A percentile compares a stretch with the other conserved stretches of the same genome.
Evolutionary conservation across 2,797 vertebrate species (phyloP).

Genomic region (Girardinus metallicus): DNA sequence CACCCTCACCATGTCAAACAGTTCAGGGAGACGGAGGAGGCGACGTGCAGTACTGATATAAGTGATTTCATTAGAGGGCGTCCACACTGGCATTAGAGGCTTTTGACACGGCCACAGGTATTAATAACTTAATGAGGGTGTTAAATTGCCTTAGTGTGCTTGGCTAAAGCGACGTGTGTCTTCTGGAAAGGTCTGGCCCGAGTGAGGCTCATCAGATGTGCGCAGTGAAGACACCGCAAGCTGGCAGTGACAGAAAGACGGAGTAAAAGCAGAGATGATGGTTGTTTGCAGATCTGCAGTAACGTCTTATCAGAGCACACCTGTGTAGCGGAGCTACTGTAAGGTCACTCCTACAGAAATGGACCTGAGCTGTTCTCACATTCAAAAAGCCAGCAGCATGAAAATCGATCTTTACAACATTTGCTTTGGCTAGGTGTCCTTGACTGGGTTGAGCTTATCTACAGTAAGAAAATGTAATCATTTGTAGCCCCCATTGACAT

Average conservation of each 20-base stretch:
- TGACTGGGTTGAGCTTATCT: slow-evolving; percentile 38
- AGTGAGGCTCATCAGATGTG: slow-evolving; percentile 10
- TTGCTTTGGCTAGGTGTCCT: slow-evolving; percentile 37
- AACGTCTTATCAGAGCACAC: slow-evolving; percentile 46
- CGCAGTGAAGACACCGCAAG: background rate
- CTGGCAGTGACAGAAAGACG: background rate
- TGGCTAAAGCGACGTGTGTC: slow-evolving; percentile 35
- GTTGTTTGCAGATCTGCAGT: slow-evolving; percentile 28
- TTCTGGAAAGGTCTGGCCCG: slow-evolving; percentile 10
- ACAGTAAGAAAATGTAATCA: slow-evolving; percentile 8
- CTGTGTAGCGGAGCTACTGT: slow-evolving; percentile 29
- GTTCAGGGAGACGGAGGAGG: slow-evolving; percentile 49
- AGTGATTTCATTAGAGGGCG: slow-evolving; percentile 68
- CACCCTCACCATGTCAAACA: slow-evolving; percentile 62
- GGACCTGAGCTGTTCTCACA: slow-evolving; percentile 25
- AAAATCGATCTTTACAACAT: slow-evolving; percentile 33
- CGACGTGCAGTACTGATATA: slow-evolving; percentile 41
- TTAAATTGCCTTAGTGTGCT: slow-evolving; percentile 67
- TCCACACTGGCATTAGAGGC: slow-evolving; percentile 70
- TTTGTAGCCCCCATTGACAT: slow-evolving; percentile 19
- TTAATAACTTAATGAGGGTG: slow-evolving; percentile 74
- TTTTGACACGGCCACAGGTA: slow-evolving; percentile 73
- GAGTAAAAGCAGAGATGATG: slow-evolving; percentile 21
- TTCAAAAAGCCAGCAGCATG: slow-evolving; percentile 16
- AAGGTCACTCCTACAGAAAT: slow-evolving; percentile 37